Base-by-base conservation (phyloP, 1,140 invertebrate species). In the Penaeus vannamei region DNA sequence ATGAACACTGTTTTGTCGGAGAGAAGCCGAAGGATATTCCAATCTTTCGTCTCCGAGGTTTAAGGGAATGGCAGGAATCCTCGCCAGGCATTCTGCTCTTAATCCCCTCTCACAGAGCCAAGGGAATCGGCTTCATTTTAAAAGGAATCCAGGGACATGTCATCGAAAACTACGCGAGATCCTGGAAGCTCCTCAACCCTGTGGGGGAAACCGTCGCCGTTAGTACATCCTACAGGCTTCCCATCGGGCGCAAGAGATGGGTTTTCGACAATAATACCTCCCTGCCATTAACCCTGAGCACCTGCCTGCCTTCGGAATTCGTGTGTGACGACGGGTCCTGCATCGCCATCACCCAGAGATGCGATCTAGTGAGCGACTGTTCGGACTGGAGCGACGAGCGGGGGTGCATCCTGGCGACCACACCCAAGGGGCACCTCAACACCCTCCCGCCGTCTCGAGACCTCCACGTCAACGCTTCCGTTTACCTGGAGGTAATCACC, bases 1-100 rank as follows among this genome's bases (percentile, higher is more conserved):
- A 62, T 76, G 80, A 84, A 32, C 69, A 88, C 80, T 88, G 86
- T 32, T 84, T 83, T 61, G 86, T 81, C 76, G 86, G 86, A 14
- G 59, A 77, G 22, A 23, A 59, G 46, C 62, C 79, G 17, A 29
- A 59, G n/a, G 59, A 72, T 4, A 36, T 29, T n/a, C 80, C 80
- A 83, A 19, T 84, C 1, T 88, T 88, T 72, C 36, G 72, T 76
- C 59, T 88, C 42, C 62, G 86, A n/a, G 86, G 86, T 29, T 42
- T 76, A 17, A 46, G 32, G 36, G 23, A 1, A 17, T 17, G n/a
- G 29, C 23, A 60, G 36, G 17, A 29, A 53, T 2, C 36, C 17
- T 22, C 2, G 8, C 12, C 19, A 53, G 4, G 46, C 53, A 7
- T 60, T 4, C 32, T 36, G 19, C n/a, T 42, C 8, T 88, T 88